phyloP scores from a whole-genome alignment of 1,140 invertebrate species.

The Oryzaephilus surinamensis region DNA sequence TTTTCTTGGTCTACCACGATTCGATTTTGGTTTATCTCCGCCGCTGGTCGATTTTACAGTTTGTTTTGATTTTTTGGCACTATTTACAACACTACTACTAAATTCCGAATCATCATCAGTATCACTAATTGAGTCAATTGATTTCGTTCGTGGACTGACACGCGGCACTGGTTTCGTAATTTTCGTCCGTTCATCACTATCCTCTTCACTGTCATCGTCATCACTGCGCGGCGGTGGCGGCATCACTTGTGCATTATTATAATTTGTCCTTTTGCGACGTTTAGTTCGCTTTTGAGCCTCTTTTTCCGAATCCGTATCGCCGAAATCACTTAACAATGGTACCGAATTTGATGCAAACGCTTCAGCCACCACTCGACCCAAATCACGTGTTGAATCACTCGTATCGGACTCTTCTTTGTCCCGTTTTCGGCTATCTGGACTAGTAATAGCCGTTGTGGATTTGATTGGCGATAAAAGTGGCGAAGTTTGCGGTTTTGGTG shows the following conservation, averaged over 20 bases:
- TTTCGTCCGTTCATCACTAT: constrained; percentile 9
- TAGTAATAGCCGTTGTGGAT: too few species aligned
- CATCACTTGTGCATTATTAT: constrained; percentile 14
- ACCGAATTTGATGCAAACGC: constrained; percentile 22
- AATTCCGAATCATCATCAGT: constrained; percentile 19
- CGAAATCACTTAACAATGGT: constrained; percentile 29
- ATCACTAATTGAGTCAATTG: constrained; percentile 22
- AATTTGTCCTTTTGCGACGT: constrained; percentile 11
- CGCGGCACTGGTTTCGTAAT: constrained; percentile 26
- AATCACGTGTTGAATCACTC: constrained; percentile 37
- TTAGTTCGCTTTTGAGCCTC: constrained; percentile 4
- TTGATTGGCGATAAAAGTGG: constrained; percentile 9
- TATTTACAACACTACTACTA: constrained; percentile 6
- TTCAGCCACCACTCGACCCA: constrained; percentile 39
- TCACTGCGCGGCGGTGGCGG: constrained; percentile 15
- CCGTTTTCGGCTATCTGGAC: constrained; percentile 16
- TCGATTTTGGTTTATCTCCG: constrained; percentile 19
- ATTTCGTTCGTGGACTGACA: constrained; percentile 27
- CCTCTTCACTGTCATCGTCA: constrained; percentile 22
- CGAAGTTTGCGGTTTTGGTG: constrained; percentile 6
- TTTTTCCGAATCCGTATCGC: constrained; percentile 14
- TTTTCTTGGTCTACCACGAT: constrained; percentile 34
- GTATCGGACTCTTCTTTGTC: constrained; percentile 29
- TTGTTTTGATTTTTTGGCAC: constrained; percentile 2
- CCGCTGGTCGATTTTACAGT: background rate